Base-by-base conservation (phyloP, 1,140 invertebrate genomes). In the Anoplolepis gracilipes region DNA sequence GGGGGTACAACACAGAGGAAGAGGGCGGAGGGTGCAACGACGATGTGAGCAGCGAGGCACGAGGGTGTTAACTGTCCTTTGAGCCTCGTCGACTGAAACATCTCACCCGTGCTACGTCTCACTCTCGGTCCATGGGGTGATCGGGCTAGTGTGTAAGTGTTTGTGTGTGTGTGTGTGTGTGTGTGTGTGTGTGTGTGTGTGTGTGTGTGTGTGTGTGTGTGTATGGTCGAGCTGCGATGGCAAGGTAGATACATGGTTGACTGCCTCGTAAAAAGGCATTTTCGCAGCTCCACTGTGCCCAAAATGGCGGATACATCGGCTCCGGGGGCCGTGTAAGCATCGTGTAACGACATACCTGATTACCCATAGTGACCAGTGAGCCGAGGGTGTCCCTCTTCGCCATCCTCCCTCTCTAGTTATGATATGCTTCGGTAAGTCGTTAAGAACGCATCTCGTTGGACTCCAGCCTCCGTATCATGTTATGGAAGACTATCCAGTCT, bases 291-390 rank as follows among this genome's bases (percentile, higher is more conserved):
- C 64, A 62, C 78, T 62, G 84, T 70, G 75, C 57, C 49, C 76
- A 89, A 91, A 91, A 90, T 69, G 79, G 89, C 77, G 62, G 30
- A 75, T 61, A 64, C 62, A 73, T 69, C 69, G 72, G 87, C 78
- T 84, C 69, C 33, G 53, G 72, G 77, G 78, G 46, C 87, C 87
- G 85, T 89, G 88, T 89, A 85, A 89, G 81, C 84, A 77, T 85
- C 86, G 85, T 78, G 75, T 84, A 86, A 84, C 85, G 82, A 70
- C 39, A 92, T 90, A 92, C 78, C 85, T 90, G 91, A 92, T 92
- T 92, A 92, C 84, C 81, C 91, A 88, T 84, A 82, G 69, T 92
- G 90, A 88, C 79, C 90, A 91, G 57, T 88, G 85, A 92, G 84
- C 88, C 90, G 90, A 85, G 88, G 62, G 87, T 87, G 39, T 87